Base-by-base conservation (phyloP, 2,113 vertebrate species). In the Nesoenas mayeri region DNA sequence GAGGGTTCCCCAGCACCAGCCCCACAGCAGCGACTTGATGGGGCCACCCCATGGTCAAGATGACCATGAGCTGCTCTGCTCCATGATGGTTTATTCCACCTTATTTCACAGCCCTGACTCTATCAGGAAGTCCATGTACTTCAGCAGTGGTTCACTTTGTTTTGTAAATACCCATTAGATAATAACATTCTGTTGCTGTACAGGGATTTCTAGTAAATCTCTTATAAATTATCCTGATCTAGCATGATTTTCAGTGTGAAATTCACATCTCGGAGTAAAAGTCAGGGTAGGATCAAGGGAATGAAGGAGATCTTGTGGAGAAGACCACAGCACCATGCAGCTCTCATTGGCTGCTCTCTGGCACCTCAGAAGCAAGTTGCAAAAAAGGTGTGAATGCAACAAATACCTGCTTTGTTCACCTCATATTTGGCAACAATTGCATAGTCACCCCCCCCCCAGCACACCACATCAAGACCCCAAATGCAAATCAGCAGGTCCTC, bases 331-430 rank as follows among this genome's bases (percentile, higher is more conserved):
- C 11, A 31, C 8, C 0, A 0, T 8, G 22, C 11, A 50, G 47
- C 12, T 66, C 24, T 11, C 5, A 2, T 32, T 10, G 1, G 38
- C 32, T 50, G 31, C 56, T 58, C 50, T 40, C 61, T 26, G n/a
- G 24, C 56, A 61, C 15, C 4, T 1, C 15, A 5, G 22, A 65
- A 13, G 5, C 31, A 34, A 1, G 0, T 16, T 0, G 0, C 28
- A 24, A 36, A 91, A 75, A 51, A 56, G 9, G 32, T 12, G 15
- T 15, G 10, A 26, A 34, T 2, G 2, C 54, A 61, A n/a, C 0
- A 0, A 74, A 11, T 24, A 29, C 60, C 29, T 56, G 29, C 36
- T 77, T 72, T 16, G 1, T 2, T 5, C 13, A 38, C 17, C 44
- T 54, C 8, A 0, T 12, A n/a, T 3, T 4, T 31, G 22, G 54